Evolutionary conservation across 2,113 vertebrate species (phyloP), one percentile per base, ranked within the genome.

Genomic region (Zosterops hypoxanthus): DNA sequence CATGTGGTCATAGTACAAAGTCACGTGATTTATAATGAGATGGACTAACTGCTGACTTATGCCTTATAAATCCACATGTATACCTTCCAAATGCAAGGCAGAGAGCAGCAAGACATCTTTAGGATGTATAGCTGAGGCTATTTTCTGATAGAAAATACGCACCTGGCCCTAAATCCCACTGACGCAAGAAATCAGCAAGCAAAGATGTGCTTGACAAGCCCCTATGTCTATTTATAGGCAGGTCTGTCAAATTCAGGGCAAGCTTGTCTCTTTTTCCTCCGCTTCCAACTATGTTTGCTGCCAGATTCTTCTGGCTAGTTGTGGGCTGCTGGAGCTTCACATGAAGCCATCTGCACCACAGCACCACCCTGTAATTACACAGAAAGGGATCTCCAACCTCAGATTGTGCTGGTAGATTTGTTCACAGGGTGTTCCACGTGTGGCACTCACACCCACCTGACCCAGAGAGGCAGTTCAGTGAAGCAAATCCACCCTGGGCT

Each of bases 321-420:
- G 96, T 55, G 93, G 97, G 82, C 90, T 96, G 75, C 85, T 49
- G 19, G 64, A 86, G 68, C 92, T 77, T 75, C 86, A 24, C 81
- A 39, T 59, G 50, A 97, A 98, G 97, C 98, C 97, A 98, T 99
- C 98, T 98, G 98, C 94, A 71, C 79, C 14, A 94, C 41, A 98
- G 97, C 98, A 98, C 77, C 98, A 97, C 98, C 98, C 98, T 99
- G 82, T 98, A 98, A 99, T 99, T 99, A 98, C 94, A 90, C 61
- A 68, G 96, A 88, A 97, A 97, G 96, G 96, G 97, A 98, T 97
- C 98, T 97, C 94, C 6, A 22, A 88, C 97, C 95, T 97, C 97
- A 94, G 98, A 98, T 98, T 87, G 79, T 53, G 19, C 92, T 46
- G 61, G 46, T 60, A 4, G 64, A 41, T 66, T 41, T 29, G 18